Conservation (phyloP, 1,140 invertebrate genomes). For the Penaeus chinensis region DNA sequence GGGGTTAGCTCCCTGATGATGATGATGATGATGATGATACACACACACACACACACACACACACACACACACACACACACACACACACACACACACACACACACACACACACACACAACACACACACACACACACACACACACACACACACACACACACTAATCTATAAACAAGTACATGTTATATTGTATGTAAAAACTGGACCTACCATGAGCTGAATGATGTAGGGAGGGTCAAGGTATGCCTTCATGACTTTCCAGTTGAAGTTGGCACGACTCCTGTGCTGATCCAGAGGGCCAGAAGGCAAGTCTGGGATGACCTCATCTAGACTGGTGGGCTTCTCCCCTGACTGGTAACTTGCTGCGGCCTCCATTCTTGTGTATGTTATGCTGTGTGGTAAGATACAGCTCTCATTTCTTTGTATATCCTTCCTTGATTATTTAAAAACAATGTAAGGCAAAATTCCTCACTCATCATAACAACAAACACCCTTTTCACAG, state of each 20-base stretch:
- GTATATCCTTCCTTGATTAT: no score
- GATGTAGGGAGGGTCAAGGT: conserved; percentile 79
- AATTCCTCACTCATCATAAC: background rate
- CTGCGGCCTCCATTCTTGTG: background rate
- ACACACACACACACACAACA: no score
- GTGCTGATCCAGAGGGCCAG: conserved; percentile 79
- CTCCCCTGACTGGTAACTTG: conserved; percentile 7
- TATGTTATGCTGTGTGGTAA: background rate
- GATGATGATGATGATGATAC: no score
- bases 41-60: no score
- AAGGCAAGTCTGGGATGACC: conserved; percentile 72
- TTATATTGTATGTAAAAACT: no score
- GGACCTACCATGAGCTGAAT: conserved; percentile 78
- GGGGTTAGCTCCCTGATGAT: no score
- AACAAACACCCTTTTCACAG: no score
- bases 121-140: no score
- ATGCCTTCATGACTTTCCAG: conserved; percentile 82
- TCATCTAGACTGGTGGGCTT: conserved; percentile 8
- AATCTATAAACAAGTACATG: no score
- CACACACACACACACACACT: no score
- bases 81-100: no score
- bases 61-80: no score
- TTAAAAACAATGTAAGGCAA: background rate
- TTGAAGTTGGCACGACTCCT: conserved; percentile 80
- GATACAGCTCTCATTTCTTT: background rate